phyloP scores from a whole-genome alignment of 2,888 invertebrate species.

The Campoplex capitator region DNA sequence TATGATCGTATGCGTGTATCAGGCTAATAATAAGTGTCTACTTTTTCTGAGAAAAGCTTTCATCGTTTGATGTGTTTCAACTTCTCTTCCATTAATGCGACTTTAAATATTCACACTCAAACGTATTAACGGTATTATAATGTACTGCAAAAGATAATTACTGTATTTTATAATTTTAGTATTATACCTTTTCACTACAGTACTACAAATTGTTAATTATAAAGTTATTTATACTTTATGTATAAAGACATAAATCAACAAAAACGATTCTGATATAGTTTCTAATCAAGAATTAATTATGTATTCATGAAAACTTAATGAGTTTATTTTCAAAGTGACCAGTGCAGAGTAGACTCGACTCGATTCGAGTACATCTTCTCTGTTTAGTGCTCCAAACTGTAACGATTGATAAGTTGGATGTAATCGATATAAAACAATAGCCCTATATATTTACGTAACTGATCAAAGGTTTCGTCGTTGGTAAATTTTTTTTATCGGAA shows the following conservation, averaged over 20 bases:
- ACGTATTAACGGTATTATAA: neutral
- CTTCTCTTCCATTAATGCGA: neutral
- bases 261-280: neutral
- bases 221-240: neutral
- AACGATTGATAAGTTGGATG: neutral
- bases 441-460: neutral
- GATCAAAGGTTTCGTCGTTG: neutral
- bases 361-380: neutral
- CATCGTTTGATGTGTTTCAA: conserved; percentile 9
- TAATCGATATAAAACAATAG: neutral
- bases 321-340: neutral
- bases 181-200: too few species aligned
- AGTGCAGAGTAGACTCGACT: neutral
- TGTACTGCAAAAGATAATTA: neutral
- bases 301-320: neutral
- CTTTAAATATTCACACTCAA: neutral
- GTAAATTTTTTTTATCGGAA: neutral
- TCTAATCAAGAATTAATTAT: neutral
- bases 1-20: neutral
- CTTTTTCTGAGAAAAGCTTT: conserved; percentile 32
- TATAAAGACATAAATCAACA: neutral
- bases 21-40: conserved; percentile 17
- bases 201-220: neutral
- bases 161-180: too few species aligned
- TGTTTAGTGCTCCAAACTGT: neutral